phyloP scores from a whole-genome alignment of 1,140 invertebrate genomes.

The Kradibia gibbosae region DNA sequence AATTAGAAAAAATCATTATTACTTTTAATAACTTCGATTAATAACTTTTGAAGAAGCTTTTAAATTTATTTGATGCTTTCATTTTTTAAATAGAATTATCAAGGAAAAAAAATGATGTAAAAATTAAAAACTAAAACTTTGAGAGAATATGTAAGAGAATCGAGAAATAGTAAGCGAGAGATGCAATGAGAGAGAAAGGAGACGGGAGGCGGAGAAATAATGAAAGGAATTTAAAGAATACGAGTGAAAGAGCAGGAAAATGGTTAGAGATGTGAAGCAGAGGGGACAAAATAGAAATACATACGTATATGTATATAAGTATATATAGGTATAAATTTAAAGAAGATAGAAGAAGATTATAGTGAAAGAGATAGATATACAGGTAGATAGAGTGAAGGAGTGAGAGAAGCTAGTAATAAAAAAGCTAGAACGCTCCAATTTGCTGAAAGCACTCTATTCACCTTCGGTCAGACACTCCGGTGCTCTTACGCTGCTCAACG shows the following conservation, averaged over 20 bases:
- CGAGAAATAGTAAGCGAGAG: background rate
- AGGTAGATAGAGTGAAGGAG: constrained; percentile 9
- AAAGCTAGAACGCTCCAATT: constrained; percentile 55
- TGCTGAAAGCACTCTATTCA: constrained; percentile 56
- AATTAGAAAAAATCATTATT: background rate
- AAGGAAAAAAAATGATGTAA: background rate
- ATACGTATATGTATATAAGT: no score
- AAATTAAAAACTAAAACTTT: background rate
- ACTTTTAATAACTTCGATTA: background rate
- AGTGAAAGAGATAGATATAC: background rate
- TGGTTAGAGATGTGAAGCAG: no score
- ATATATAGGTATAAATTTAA: no score
- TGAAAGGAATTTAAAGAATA: no score
- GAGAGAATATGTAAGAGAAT: background rate
- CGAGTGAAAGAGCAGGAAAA: no score
- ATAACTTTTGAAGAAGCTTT: background rate
- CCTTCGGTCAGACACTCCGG: constrained; percentile 51
- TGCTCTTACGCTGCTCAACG: constrained; percentile 51
- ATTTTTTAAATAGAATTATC: background rate
- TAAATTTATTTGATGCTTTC: background rate
- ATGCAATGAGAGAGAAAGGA: background rate
- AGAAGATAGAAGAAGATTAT: no score
- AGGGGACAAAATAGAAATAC: no score
- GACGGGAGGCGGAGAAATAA: background rate
- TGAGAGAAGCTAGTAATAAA: constrained; percentile 50